These are phyloP conservation scores for Malacoctenus gilli DNA, from an alignment of 2,797 vertebrate genomes.

Conservation along the genomic window DNA sequence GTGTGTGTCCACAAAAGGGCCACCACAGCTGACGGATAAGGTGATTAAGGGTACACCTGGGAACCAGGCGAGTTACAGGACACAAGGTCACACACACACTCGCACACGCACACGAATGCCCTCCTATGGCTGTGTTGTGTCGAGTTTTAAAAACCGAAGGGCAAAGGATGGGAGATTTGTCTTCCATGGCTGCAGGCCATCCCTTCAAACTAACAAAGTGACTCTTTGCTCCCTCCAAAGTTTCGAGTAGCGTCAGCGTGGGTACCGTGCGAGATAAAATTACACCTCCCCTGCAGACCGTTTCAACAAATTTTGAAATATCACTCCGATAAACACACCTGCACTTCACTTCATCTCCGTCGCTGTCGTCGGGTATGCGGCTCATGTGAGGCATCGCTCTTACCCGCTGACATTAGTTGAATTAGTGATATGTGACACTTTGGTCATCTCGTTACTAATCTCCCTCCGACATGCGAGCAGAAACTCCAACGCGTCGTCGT, in stretches of 20 bases:
- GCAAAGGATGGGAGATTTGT: conserved; percentile 30
- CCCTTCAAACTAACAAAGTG: conserved; percentile 37
- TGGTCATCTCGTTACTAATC: conserved; percentile 2
- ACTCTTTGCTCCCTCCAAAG: conserved; percentile 48
- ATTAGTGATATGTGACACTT: conserved; percentile 7
- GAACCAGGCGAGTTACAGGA: conserved; percentile 53
- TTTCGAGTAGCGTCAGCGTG: no score
- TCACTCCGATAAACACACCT: background rate
- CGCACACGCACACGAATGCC: conserved; percentile 15
- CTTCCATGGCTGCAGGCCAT: conserved; percentile 14
- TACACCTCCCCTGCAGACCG: no score
- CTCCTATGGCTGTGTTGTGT: conserved; percentile 40
- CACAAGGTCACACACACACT: conserved; percentile 36
- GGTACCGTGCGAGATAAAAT: no score
- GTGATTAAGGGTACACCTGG: conserved; percentile 69
- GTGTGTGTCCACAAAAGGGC: conserved; percentile 52
- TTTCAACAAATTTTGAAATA: no score
- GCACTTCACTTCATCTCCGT: background rate
- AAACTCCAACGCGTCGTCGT: background rate
- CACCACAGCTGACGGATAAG: conserved; percentile 57
- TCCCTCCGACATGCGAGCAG: background rate
- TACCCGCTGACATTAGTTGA: conserved; percentile 4
- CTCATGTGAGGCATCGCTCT: conserved; percentile 10
- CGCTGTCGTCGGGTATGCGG: background rate
- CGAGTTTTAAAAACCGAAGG: conserved; percentile 48